Percentiles rank a stretch among this genome's conserved stretches.
These are phyloP conservation scores for Panopea generosa DNA, from an alignment of 2,888 invertebrate species.

Conservation along the genomic window DNA sequence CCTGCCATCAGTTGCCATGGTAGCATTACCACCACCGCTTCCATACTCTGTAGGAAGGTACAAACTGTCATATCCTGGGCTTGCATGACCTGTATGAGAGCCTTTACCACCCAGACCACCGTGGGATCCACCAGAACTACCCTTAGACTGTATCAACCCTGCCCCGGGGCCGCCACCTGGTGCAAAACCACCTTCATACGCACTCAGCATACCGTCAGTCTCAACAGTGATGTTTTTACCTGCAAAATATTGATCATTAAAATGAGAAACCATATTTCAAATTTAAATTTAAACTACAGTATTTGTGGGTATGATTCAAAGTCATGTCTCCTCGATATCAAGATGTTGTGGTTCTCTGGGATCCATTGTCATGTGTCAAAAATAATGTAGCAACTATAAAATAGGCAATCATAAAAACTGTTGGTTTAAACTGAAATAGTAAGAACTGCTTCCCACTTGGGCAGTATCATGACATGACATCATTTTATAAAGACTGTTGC, in stretches of 20 bases:
- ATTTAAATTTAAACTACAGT: too few relatives aligned
- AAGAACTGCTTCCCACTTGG: too few relatives aligned
- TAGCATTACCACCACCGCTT: conserved; percentile 66
- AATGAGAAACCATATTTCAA: too few relatives aligned
- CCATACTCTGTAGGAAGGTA: conserved; percentile 64
- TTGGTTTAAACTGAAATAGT: too few relatives aligned
- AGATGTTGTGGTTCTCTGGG: too few relatives aligned
- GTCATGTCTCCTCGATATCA: too few relatives aligned
- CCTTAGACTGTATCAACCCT: conserved; percentile 49
- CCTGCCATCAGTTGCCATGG: conserved; percentile 34
- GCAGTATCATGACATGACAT: too few relatives aligned
- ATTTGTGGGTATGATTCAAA: too few relatives aligned
- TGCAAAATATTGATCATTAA: conserved; percentile 55
- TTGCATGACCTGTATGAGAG: conserved; percentile 38
- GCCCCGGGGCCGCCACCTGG: conserved; percentile 63
- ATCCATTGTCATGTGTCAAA: too few relatives aligned
- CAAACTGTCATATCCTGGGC: conserved; percentile 62
- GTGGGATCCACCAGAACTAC: conserved; percentile 73
- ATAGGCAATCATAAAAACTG: too few relatives aligned
- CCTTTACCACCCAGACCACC: conserved; percentile 75
- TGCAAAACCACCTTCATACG: conserved; percentile 61
- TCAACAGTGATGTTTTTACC: conserved; percentile 74
- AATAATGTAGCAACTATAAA: too few relatives aligned
- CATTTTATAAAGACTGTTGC: too few relatives aligned
- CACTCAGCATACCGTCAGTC: conserved; percentile 70